phyloP scores from a whole-genome alignment of 2,797 vertebrate genomes.

The Protonibea diacanthus region DNA sequence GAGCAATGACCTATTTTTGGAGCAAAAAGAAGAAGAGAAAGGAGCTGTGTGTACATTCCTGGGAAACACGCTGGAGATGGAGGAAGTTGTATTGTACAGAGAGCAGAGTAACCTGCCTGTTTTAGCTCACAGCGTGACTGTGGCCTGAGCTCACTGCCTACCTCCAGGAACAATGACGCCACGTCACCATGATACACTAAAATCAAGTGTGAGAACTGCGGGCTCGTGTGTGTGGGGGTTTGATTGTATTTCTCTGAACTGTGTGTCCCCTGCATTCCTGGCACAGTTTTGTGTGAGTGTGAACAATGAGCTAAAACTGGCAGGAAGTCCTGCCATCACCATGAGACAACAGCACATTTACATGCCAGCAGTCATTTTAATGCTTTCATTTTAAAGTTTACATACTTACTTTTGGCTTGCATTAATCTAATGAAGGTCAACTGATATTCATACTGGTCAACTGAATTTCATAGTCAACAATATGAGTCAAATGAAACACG shows the following conservation, averaged over 20 bases:
- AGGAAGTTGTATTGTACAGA: slow-evolving; percentile 33
- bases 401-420: background rate
- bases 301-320: slow-evolving; percentile 8
- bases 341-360: background rate
- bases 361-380: background rate
- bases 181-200: slow-evolving; percentile 11
- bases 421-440: background rate
- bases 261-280: background rate
- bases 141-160: slow-evolving; percentile 24
- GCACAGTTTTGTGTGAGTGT: background rate
- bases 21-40: background rate
- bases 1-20: slow-evolving; percentile 12
- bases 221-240: background rate
- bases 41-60: slow-evolving; percentile 16
- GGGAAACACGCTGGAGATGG: background rate
- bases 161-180: slow-evolving; percentile 32
- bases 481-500: too few species aligned
- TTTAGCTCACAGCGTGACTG: slow-evolving; percentile 13
- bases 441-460: background rate
- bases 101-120: slow-evolving; percentile 17
- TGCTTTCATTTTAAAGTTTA: background rate
- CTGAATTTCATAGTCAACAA: too few species aligned
- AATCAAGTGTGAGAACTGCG: slow-evolving; percentile 11
- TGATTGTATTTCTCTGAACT: background rate
- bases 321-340: slow-evolving; percentile 11